These are phyloP conservation scores for Calyptomena viridis DNA, from an alignment of 2,113 vertebrate species.

Conservation along the genomic window DNA sequence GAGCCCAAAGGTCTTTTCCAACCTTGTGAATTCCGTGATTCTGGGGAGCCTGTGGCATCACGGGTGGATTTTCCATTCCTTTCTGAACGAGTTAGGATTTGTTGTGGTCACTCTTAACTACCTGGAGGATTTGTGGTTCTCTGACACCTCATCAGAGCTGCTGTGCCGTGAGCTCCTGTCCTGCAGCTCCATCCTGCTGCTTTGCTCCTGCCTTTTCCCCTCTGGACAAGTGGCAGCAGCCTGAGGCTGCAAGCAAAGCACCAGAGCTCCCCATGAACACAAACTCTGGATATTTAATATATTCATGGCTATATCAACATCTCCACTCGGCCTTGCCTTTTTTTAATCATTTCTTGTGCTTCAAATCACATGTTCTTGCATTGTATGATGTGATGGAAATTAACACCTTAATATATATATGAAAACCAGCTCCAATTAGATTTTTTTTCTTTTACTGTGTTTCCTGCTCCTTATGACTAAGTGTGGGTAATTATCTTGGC, in stretches of 20 bases:
- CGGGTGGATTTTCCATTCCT: not conserved
- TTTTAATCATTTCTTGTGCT: not conserved
- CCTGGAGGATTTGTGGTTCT: not conserved
- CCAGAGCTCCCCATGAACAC: not conserved
- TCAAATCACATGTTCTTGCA: not conserved
- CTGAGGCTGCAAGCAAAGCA: not conserved
- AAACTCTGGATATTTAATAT: fast-evolving
- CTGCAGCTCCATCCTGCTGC: not conserved
- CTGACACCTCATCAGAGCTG: not conserved
- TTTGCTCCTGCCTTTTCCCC: not conserved
- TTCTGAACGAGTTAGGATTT: not conserved
- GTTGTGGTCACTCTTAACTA: not conserved
- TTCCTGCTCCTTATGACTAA: slow-evolving; percentile 81
- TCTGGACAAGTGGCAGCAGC: not conserved
- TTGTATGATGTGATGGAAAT: slow-evolving; percentile 77
- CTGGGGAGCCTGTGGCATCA: not conserved
- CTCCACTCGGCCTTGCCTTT: not conserved
- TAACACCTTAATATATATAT: slow-evolving; percentile 65
- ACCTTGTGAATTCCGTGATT: no score
- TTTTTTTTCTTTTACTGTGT: slow-evolving; percentile 72
- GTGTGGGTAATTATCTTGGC: slow-evolving; percentile 75
- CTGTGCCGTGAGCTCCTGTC: not conserved
- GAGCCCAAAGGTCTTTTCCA: no score
- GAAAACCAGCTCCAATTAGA: slow-evolving; percentile 62
- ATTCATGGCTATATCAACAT: not conserved